These are phyloP conservation scores for Henricia sp. DNA, from an alignment of 53 echinoderm and acorn worm genomes.

Conservation along the genomic window DNA sequence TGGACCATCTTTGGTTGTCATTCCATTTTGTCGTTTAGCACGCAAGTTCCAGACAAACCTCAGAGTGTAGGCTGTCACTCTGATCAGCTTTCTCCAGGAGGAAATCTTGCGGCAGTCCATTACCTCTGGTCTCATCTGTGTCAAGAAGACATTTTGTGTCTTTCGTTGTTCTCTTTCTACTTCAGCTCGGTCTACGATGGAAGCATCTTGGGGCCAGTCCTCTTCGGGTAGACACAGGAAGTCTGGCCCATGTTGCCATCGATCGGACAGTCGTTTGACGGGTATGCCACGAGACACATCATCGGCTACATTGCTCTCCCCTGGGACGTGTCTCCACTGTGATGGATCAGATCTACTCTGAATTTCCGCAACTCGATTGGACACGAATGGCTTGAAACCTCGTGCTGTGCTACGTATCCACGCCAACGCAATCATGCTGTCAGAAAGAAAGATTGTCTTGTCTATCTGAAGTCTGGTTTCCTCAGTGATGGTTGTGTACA, in stretches of 20 bases:
- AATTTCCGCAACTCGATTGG: constrained; percentile 61
- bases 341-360: constrained; percentile 62
- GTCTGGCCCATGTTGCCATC: constrained; percentile 57
- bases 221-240: constrained; percentile 52
- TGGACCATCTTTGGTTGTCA: background rate
- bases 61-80: constrained; percentile 59
- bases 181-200: background rate
- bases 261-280: constrained; percentile 11
- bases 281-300: constrained; percentile 13
- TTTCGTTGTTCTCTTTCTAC: constrained; percentile 38
- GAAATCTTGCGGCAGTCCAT: constrained; percentile 46
- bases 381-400: constrained; percentile 60
- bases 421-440: constrained; percentile 61
- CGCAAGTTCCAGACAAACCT: constrained; percentile 35
- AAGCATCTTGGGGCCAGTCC: constrained; percentile 39
- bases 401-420: constrained; percentile 64
- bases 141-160: background rate
- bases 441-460: constrained; percentile 12
- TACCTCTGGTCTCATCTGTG: background rate
- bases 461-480: background rate
- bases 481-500: constrained; percentile 4
- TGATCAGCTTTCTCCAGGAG: constrained; percentile 53
- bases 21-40: background rate
- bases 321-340: constrained; percentile 67
- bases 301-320: constrained; percentile 61